Conservation (phyloP, 2,797 vertebrate genomes). For the Synaphobranchus kaupii region DNA sequence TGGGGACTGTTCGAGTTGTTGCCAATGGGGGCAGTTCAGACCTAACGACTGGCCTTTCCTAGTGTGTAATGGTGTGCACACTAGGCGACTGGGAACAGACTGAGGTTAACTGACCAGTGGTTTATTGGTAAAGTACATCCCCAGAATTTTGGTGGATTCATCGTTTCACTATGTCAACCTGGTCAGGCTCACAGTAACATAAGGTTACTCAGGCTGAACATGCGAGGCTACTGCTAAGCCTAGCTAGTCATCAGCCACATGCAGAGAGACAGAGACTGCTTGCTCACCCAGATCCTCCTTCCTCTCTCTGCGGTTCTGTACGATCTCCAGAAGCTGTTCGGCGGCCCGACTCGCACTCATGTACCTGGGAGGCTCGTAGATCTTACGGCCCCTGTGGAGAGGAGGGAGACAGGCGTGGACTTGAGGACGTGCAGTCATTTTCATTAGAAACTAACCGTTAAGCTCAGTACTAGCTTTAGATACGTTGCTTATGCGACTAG, state of each 20-base stretch:
- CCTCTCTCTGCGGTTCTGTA: constrained; percentile 74
- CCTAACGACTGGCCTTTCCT: no score
- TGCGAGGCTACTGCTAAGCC: not conserved
- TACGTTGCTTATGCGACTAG: not conserved
- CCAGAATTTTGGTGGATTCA: not conserved
- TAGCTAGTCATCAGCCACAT: not conserved
- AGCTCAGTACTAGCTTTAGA: not conserved
- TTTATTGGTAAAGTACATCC: not conserved
- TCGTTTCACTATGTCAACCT: not conserved
- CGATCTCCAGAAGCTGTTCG: constrained; percentile 85
- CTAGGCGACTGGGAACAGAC: no score
- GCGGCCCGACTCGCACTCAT: constrained; percentile 90
- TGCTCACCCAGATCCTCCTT: constrained; percentile 81
- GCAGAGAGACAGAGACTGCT: not conserved
- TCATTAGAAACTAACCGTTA: not conserved
- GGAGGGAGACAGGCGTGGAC: not conserved
- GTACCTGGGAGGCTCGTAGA: constrained; percentile 89
- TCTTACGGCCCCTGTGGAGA: constrained; percentile 80
- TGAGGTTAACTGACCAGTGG: not conserved
- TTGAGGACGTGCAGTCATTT: not conserved
- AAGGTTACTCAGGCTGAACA: not conserved
- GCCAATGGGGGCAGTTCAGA: no score
- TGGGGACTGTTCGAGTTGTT: no score
- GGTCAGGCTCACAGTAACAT: not conserved
- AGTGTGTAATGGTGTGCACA: no score